Evolutionary conservation across 2,113 vertebrate genomes (phyloP).

Genomic region (Campylomormyrus numenius): DNA sequence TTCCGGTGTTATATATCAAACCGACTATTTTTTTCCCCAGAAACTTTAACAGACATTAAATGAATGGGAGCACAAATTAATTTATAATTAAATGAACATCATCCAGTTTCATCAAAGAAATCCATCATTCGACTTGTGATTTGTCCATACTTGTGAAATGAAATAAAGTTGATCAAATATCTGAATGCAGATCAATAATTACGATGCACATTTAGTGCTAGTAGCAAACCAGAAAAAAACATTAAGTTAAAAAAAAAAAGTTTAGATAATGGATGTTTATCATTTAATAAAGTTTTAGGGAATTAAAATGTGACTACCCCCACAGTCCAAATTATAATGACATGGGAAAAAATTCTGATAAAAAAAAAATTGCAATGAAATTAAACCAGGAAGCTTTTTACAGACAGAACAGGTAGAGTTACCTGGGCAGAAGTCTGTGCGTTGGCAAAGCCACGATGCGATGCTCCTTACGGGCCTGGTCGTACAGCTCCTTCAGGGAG

Average conservation of each 20-base stretch:
- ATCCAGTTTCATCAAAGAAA: background rate
- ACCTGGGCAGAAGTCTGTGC: conserved; percentile 77
- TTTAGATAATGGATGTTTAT: background rate
- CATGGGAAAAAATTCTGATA: background rate
- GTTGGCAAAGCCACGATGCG: conserved; percentile 68
- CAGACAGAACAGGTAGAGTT: conserved; percentile 15
- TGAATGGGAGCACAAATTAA: background rate
- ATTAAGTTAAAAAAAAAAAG: background rate
- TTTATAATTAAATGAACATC: background rate
- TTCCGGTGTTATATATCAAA: background rate
- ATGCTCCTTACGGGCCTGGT: conserved; percentile 68
- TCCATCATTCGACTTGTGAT: background rate
- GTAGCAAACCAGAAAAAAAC: background rate
- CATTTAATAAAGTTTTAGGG: background rate
- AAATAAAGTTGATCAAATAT: background rate
- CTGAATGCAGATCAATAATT: background rate
- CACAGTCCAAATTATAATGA: background rate
- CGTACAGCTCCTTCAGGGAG: conserved; percentile 71
- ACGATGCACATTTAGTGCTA: background rate
- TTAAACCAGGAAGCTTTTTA: background rate
- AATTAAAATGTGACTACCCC: background rate
- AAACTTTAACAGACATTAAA: background rate
- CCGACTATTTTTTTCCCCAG: background rate
- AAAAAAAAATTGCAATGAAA: background rate
- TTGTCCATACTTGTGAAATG: background rate